Base-by-base conservation (phyloP, 2,888 invertebrate genomes). In the Taenaris catops region DNA sequence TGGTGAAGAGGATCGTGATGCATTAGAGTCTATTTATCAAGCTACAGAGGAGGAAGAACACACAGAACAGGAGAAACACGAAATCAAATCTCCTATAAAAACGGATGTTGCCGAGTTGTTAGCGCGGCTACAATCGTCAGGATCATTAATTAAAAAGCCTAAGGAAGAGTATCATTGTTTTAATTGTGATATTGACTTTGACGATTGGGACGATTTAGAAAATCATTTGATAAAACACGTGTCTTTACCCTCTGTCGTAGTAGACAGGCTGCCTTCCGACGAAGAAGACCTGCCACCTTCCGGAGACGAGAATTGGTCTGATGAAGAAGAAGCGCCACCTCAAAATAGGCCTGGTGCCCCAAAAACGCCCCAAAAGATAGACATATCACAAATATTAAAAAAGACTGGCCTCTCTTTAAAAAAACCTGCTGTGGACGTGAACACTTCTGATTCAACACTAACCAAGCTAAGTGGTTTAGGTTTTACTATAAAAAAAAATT, bases 221-320 rank as follows among this genome's bases (percentile, higher is more conserved):
- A 69, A 72, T 6, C 90, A 90, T 59, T 67, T 90, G 5, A 69
- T 89, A 16, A 75, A 80, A 32, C 90, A 90, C 74, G 87, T 90
- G 24, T 87, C 84, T 3, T 74, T 89, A 51, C 90, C 90, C 24
- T 67, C 63, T 1, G 68, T 90, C 35, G 61, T 80, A 23, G 48
- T 90, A 44, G 71, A 80, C 51, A 83, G 75, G 54, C 74, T 87
- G 61, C 84, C 86, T 45, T 88, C 89, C 60, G 71, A 89, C 86
- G 78, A 78, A 65, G 72, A 89, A 75, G 75, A 79, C 38, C 56
- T 55, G 21, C 56, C 63, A 46, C 64, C 58, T 3, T 80, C 78
- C 4, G 81, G 69, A 52, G 81, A 84, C 57, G 83, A 83, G 34
- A 70, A 78, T 48, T 86, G 80, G 80, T 73, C 80, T 0, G 87